phyloP scores from a whole-genome alignment of 2,888 invertebrate species.

The Julus scanicus region DNA sequence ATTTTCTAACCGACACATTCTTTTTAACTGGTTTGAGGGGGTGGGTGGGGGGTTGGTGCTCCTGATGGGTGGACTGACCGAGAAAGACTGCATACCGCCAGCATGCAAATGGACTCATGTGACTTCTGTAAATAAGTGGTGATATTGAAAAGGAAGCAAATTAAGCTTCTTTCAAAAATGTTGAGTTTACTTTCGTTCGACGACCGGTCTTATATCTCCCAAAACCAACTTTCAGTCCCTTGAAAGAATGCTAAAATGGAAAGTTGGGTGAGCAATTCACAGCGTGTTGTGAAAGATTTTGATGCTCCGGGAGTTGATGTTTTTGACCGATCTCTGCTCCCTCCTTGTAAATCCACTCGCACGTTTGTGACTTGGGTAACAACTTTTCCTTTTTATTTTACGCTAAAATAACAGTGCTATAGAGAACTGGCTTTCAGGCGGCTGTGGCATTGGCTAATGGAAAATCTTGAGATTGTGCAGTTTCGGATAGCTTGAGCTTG shows the following conservation, averaged over 20 bases:
- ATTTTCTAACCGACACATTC: not conserved
- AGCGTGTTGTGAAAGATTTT: constrained; percentile 30
- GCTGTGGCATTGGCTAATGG: not conserved
- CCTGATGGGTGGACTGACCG: not conserved
- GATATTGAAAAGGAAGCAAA: constrained; percentile 20
- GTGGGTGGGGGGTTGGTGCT: constrained; percentile 19
- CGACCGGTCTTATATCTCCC: not conserved
- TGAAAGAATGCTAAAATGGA: constrained; percentile 24
- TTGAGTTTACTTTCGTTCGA: constrained; percentile 16
- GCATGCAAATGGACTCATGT: constrained; percentile 3
- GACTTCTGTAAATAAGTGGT: constrained; percentile 14
- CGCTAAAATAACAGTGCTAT: not conserved
- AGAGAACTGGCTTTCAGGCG: not conserved
- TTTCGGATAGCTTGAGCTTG: not conserved
- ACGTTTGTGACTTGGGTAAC: constrained; percentile 1
- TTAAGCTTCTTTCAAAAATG: constrained; percentile 31
- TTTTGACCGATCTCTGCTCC: constrained; percentile 38
- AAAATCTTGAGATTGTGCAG: not conserved
- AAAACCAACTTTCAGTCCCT: constrained; percentile 6
- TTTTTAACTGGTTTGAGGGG: constrained; percentile 19
- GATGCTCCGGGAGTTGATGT: constrained; percentile 28
- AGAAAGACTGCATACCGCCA: not conserved
- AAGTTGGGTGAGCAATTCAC: constrained; percentile 35
- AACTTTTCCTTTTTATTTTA: not conserved
- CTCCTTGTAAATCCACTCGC: constrained; percentile 29